These are phyloP conservation scores for Pediacus dermestoides DNA, from an alignment of 2,888 invertebrate genomes.

Conservation along the genomic window DNA sequence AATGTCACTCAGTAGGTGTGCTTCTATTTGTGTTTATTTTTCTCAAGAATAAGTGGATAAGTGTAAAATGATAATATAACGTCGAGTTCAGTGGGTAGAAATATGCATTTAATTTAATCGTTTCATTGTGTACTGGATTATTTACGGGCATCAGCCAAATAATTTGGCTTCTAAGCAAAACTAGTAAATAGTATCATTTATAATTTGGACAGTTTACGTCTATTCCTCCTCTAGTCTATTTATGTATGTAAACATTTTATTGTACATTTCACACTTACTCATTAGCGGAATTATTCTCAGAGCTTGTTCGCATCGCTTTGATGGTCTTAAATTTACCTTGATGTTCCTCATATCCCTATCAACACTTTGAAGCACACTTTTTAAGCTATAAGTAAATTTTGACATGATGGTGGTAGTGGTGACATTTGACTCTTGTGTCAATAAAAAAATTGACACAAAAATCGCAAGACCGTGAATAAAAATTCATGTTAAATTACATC, in stretches of 20 bases:
- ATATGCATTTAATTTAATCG: too few relatives aligned
- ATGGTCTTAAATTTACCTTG: slow-evolving; percentile 21
- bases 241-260: not conserved
- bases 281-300: not conserved
- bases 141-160: too few relatives aligned
- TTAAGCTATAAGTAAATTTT: slow-evolving; percentile 22
- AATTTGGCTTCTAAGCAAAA: too few relatives aligned
- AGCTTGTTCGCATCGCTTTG: too few relatives aligned
- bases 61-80: too few relatives aligned
- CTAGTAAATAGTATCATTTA: slow-evolving; percentile 1
- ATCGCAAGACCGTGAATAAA: not conserved
- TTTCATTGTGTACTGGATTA: too few relatives aligned
- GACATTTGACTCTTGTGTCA: slow-evolving; percentile 1
- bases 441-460: slow-evolving; percentile 3
- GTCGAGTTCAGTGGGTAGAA: too few relatives aligned
- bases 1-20: too few relatives aligned
- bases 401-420: not conserved
- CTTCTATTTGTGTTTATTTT: too few relatives aligned
- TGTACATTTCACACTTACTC: not conserved
- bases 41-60: too few relatives aligned
- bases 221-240: not conserved
- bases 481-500: too few relatives aligned
- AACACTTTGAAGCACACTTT: slow-evolving; percentile 22
- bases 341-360: slow-evolving; percentile 25
- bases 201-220: slow-evolving; percentile 1